Evolutionary conservation across 2,888 invertebrate species (phyloP).

Genomic region (Leucoptera coffeella): DNA sequence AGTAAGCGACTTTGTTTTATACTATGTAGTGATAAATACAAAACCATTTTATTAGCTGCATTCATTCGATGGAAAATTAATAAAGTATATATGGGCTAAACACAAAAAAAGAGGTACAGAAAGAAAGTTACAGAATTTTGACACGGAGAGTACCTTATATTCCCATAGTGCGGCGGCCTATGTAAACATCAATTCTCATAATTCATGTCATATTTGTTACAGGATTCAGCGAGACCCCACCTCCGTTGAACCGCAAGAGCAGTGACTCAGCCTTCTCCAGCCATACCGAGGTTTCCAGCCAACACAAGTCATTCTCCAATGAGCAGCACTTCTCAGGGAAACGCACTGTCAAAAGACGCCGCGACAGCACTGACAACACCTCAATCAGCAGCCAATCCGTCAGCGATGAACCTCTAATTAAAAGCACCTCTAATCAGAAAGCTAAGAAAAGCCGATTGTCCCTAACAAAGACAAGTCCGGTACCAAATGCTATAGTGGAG

Average conservation of each 20-base stretch:
- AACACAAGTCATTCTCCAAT: constrained; percentile 14
- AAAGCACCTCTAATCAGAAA: constrained; percentile 20
- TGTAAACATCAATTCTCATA: too few species aligned
- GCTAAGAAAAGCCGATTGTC: constrained; percentile 18
- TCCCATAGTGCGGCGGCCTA: too few species aligned
- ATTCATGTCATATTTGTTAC: too few species aligned
- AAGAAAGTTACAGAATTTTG: too few species aligned
- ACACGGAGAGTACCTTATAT: too few species aligned
- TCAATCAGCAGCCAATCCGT: constrained; percentile 22
- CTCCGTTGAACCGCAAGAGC: constrained; percentile 30
- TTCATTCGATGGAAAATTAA: too few species aligned
- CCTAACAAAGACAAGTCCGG: constrained; percentile 12
- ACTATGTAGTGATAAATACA: too few species aligned
- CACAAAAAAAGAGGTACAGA: too few species aligned
- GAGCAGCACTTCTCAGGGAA: constrained; percentile 18
- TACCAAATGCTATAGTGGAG: background rate
- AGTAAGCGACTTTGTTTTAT: too few species aligned
- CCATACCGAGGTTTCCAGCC: constrained; percentile 30
- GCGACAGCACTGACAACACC: constrained; percentile 22
- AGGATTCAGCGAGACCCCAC: constrained; percentile 20
- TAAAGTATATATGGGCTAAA: too few species aligned
- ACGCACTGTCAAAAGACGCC: constrained; percentile 25
- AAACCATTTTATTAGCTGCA: too few species aligned
- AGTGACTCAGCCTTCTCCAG: constrained; percentile 43
- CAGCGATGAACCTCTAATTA: constrained; percentile 13